A percentile compares a stretch with the other conserved stretches of the same genome.
phyloP scores from a whole-genome alignment of 2,797 vertebrate genomes.

The Gymnocypris eckloni region DNA sequence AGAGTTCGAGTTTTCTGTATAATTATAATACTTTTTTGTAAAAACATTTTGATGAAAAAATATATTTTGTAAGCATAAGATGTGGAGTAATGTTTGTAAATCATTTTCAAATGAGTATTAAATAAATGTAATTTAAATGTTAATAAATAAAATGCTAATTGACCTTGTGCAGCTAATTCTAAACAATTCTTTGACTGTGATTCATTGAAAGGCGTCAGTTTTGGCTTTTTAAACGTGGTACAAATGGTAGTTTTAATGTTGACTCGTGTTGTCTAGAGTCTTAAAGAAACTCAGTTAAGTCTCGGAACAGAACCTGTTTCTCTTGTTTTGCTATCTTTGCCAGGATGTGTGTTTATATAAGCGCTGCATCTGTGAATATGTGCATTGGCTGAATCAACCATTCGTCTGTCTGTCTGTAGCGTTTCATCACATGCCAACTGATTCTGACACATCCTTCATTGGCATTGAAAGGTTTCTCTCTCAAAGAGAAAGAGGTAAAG shows the following conservation, averaged over 20 bases:
- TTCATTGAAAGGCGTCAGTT: not conserved
- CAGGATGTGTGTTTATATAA: slow-evolving; percentile 2
- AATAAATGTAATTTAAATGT: no score
- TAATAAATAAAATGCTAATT: not conserved
- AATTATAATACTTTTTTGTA: no score
- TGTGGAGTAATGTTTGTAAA: no score
- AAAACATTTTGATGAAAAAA: no score
- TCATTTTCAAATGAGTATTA: no score
- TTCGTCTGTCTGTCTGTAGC: not conserved
- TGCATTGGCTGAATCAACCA: slow-evolving; percentile 7
- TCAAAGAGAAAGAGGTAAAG: not conserved
- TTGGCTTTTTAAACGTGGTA: not conserved
- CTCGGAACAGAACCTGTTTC: not conserved
- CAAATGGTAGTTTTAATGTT: not conserved
- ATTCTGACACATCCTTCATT: not conserved
- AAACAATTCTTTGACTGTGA: not conserved
- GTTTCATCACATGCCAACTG: not conserved
- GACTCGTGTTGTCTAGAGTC: not conserved
- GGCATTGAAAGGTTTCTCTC: slow-evolving; percentile 1
- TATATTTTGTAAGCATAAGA: no score
- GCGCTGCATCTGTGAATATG: not conserved
- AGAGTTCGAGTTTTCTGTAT: no score
- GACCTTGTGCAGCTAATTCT: not conserved
- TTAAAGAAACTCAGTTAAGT: not conserved
- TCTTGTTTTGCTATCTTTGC: not conserved